Evolutionary conservation across 2,888 invertebrate species (phyloP), one percentile per base, ranked within the genome.

Genomic region (Nomada ferruginata): DNA sequence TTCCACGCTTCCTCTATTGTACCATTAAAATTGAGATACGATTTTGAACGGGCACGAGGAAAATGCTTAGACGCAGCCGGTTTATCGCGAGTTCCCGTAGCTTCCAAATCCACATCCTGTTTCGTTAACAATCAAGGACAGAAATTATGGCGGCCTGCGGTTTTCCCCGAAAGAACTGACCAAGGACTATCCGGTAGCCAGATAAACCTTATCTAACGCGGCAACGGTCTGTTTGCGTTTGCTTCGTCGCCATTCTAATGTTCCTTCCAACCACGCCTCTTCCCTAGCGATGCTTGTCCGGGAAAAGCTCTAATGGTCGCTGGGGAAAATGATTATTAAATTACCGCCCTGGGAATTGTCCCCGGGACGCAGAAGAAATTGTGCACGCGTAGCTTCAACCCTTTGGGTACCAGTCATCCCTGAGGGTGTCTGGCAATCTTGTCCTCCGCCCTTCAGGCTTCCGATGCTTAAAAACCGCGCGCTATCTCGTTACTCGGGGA

Each of bases 181-280:
- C 81, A 70, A 70, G 68, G 55, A 44, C 60, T 66, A 70, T 72
- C 71, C 75, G 81, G 61, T 57, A 44, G 76, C 13, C 47, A 75
- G 82, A 82, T 81, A 81, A 72, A 60, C 20, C 70, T 81, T 82
- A 82, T 82, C 82, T 73, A 61, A 52, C 64, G 47, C 69, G 52
- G 44, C 52, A 26, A 50, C 52, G 50, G 50, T 60, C 70, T 79
- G 83, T 79, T 79, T 69, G 47, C 60, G 23, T 36, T 29, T 36
- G 63, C 53, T 61, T 26, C 59, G 36, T 23, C 26, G 47, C 52
- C 47, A 47, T 55, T 61, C 66, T 36, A 53, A 75, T 75, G 63
- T 42, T 36, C 9, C 26, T 29, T 13, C 9, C 52, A 50, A 26
- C 79, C 65, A 80, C 79, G 79, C 71, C 79, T 66, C 36, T 18